Conservation (phyloP, 2,113 vertebrate species). For the Garra rufa region DNA sequence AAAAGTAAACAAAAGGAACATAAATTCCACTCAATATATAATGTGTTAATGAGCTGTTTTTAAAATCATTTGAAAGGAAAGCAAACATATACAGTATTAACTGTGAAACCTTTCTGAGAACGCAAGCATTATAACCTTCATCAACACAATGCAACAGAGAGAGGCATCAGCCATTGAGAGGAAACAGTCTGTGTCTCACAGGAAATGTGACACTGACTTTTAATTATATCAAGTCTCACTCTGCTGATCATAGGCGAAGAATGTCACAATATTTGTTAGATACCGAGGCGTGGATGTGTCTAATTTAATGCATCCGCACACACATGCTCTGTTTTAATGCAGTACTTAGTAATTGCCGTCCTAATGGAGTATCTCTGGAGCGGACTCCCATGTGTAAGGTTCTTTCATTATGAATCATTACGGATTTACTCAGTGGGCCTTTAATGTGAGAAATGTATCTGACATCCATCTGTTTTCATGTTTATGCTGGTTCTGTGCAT, state of each 20-base stretch:
- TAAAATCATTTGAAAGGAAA: background rate
- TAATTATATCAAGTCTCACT: slow-evolving; percentile 61
- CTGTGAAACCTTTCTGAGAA: background rate
- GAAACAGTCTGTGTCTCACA: slow-evolving; percentile 12
- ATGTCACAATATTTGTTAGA: slow-evolving; percentile 49
- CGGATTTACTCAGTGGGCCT: slow-evolving; percentile 53
- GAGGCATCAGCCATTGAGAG: background rate
- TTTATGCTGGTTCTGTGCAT: slow-evolving; percentile 40
- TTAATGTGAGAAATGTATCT: slow-evolving; percentile 70
- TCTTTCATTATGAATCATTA: slow-evolving; percentile 63
- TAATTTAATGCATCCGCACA: slow-evolving; percentile 33
- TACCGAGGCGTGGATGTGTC: slow-evolving; percentile 42
- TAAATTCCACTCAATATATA: background rate
- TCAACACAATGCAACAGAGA: slow-evolving; percentile 5
- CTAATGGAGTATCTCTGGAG: slow-evolving; percentile 63
- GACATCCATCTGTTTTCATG: slow-evolving; percentile 59
- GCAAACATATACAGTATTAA: background rate
- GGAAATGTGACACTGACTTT: slow-evolving; percentile 47
- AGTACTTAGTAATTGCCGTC: slow-evolving; percentile 67
- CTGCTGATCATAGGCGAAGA: slow-evolving; percentile 40
- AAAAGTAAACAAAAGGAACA: background rate
- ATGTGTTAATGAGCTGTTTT: background rate
- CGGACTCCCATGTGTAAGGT: slow-evolving; percentile 58
- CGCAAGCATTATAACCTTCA: background rate
- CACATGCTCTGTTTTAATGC: slow-evolving; percentile 54